Evolutionary conservation across 2,888 invertebrate species (phyloP).

Genomic region (Xiphydria camelus): DNA sequence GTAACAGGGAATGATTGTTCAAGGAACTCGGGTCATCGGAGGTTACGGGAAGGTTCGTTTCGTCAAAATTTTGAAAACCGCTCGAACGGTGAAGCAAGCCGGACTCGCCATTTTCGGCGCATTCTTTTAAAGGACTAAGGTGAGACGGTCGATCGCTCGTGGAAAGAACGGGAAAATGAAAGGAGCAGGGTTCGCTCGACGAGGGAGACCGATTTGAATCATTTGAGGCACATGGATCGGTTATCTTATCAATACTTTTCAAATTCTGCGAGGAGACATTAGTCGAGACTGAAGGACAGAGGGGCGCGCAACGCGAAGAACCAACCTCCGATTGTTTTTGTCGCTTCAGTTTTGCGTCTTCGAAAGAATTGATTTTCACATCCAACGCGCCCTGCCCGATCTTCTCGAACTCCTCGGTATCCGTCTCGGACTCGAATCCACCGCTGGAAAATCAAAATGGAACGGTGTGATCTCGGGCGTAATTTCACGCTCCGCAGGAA

Average conservation of each 20-base stretch:
- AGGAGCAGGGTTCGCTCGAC: conserved; percentile 44
- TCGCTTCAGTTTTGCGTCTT: conserved; percentile 37
- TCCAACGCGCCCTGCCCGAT: conserved; percentile 64
- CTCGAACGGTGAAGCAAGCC: conserved; percentile 11
- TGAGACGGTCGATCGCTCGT: conserved; percentile 37
- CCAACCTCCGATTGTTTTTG: conserved; percentile 56
- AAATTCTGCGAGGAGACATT: conserved; percentile 48
- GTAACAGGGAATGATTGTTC: conserved; percentile 24
- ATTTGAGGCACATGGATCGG: conserved; percentile 25
- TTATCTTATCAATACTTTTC: conserved; percentile 38
- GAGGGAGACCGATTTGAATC: conserved; percentile 31
- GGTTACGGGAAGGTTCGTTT: conserved; percentile 7
- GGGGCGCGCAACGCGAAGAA: conserved; percentile 50
- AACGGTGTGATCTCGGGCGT: too few relatives aligned
- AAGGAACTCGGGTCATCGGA: conserved; percentile 20
- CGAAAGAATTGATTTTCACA: conserved; percentile 44
- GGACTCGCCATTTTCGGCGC: conserved; percentile 34
- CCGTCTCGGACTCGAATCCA: conserved; percentile 76
- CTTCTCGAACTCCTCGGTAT: conserved; percentile 82
- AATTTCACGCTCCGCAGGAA: too few relatives aligned
- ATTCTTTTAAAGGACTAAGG: conserved; percentile 50
- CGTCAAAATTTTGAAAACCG: conserved; percentile 1
- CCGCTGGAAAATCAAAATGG: conserved; percentile 61
- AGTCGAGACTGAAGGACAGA: conserved; percentile 48
- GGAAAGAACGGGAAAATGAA: conserved; percentile 43